phyloP scores from a whole-genome alignment of 2,113 vertebrate species.

The Lates calcarifer region DNA sequence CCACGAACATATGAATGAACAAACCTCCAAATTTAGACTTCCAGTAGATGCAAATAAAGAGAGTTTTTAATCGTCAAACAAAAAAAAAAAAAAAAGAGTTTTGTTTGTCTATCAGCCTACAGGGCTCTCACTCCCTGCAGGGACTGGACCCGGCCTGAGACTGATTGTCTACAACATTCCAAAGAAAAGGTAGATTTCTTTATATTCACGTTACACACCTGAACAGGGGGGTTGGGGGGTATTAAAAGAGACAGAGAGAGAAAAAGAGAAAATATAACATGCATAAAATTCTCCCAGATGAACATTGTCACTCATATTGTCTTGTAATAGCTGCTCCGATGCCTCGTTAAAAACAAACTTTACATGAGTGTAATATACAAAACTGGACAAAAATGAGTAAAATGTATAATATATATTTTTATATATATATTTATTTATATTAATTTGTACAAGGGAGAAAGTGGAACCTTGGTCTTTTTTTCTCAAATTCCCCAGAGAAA shows the following conservation, averaged over 20 bases:
- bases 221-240: slow-evolving; percentile 58
- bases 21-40: slow-evolving; percentile 82
- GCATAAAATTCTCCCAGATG: slow-evolving; percentile 83
- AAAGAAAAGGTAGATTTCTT: slow-evolving; percentile 77
- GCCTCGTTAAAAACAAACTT: slow-evolving; percentile 81
- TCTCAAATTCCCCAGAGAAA: slow-evolving; percentile 66
- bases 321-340: slow-evolving; percentile 83
- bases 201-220: slow-evolving; percentile 78
- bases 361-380: slow-evolving; percentile 85
- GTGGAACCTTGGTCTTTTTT: slow-evolving; percentile 84
- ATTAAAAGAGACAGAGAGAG: slow-evolving; percentile 51
- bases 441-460: slow-evolving; percentile 86
- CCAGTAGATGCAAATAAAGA: slow-evolving; percentile 80
- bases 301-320: slow-evolving; percentile 82
- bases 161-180: slow-evolving; percentile 87
- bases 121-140: slow-evolving; percentile 75
- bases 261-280: slow-evolving; percentile 77
- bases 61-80: slow-evolving; percentile 63
- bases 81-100: slow-evolving; percentile 53
- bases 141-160: slow-evolving; percentile 82
- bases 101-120: slow-evolving; percentile 77
- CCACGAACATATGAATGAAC: slow-evolving; percentile 78
- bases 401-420: slow-evolving; percentile 82
- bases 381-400: slow-evolving; percentile 85
- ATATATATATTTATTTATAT: slow-evolving; percentile 85